Evolutionary conservation across 2,797 vertebrate genomes (phyloP), one percentile per base, ranked within the genome.

Genomic region (Meda fulgida): DNA sequence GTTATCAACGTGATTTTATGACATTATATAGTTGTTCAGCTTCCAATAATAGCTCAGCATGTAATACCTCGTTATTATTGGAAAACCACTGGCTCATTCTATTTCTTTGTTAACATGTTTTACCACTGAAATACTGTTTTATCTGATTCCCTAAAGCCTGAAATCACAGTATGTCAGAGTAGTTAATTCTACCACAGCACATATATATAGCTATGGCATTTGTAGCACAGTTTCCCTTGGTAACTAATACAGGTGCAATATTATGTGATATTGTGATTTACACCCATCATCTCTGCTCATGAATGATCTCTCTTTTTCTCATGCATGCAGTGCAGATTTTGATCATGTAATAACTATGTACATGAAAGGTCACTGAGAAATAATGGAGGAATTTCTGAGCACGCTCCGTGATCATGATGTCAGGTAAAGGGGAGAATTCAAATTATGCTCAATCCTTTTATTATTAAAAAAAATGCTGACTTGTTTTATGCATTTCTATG

Each of bases 381-480:
- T 87, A 55, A 95, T 95, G 94, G 95, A 94, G 76, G 86, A 91
- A 26, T 88, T 91, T 89, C 51, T 92, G 79, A 92, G 89, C 71
- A 90, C 90, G 5, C 86, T 93, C 48, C 92, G 89, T 43, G 94
- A 89, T 73, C 91, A 92, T 70, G 93, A 94, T 70, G 78, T 93
- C n/a, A 93, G 93, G 95, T 95, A 92, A 89, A 69, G 26, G 23
- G 8, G 18, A 43, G 1, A 40, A 81, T 29, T 21, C 0, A 40
- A 60, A 78, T 78, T 78, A 2, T 26, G 23, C 16, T 26, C 23
- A 40, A 29, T 38, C 51, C 21, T 36, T 31, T 55, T 55, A 23
- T 55, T 36, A 14, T 14, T 36, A 75, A 63, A 60, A 34, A 53
- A 55, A 60, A 60, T 14, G 58, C 29, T 53, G 46, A 19, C 48